Conservation (phyloP, 1,140 invertebrate species). For the Neocloeon triangulifer region DNA sequence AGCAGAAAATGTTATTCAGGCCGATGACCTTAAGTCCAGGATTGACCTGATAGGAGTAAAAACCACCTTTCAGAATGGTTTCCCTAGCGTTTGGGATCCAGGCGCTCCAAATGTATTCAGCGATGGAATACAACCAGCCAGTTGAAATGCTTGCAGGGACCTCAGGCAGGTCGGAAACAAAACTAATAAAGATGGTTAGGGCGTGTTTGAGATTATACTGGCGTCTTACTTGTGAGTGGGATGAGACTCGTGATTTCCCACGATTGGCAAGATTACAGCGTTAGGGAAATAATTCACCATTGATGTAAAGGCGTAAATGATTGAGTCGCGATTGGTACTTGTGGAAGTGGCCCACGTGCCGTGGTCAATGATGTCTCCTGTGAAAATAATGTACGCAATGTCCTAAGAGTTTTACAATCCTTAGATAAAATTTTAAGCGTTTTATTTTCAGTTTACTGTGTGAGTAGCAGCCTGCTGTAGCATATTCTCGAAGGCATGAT, state of each 20-base stretch:
- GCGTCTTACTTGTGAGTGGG: constrained; percentile 50
- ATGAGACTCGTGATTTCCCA: constrained; percentile 80
- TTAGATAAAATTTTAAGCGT: no score
- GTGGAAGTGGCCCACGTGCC: constrained; percentile 56
- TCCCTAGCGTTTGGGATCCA: constrained; percentile 34
- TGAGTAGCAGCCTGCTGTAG: constrained; percentile 25
- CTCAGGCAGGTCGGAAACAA: no score
- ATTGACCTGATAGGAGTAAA: constrained; percentile 34
- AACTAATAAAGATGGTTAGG: no score
- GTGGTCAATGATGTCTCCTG: constrained; percentile 66
- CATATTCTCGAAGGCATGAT: constrained; percentile 25
- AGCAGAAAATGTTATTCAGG: constrained; percentile 52
- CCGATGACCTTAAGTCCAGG: constrained; percentile 45
- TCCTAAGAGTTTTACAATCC: no score
- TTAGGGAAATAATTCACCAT: constrained; percentile 35
- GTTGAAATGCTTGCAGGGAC: no score
- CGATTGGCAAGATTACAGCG: constrained; percentile 38
- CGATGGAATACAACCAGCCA: constrained; percentile 41
- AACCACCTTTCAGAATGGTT: constrained; percentile 38
- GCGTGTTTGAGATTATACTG: background rate
- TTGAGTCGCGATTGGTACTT: constrained; percentile 33
- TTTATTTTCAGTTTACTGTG: no score
- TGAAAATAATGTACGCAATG: constrained; percentile 56
- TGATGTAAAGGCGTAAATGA: constrained; percentile 28
- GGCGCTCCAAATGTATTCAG: constrained; percentile 32